Conservation (phyloP, 2,888 invertebrate species). For the Calliopum simillimum region DNA sequence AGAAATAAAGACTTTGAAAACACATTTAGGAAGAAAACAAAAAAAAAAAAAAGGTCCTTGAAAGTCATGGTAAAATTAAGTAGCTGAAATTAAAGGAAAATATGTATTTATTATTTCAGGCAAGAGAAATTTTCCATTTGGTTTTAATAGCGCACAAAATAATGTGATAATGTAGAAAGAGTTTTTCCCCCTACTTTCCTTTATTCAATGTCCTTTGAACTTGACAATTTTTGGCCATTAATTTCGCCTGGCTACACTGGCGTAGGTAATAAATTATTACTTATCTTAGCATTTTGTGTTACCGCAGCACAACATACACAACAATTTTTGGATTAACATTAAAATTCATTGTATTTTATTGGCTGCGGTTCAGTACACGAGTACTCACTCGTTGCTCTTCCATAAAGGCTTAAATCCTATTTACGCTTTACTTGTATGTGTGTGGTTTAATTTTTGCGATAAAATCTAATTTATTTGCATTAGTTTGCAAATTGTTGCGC, state of each 20-base stretch:
- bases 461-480: constrained; percentile 31
- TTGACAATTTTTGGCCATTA: too few relatives aligned
- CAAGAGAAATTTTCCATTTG: constrained; percentile 17
- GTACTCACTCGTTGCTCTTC: constrained; percentile 29
- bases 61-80: constrained; percentile 2
- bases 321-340: constrained; percentile 10
- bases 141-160: neutral
- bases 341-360: constrained; percentile 25
- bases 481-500: constrained; percentile 27
- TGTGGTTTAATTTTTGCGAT: constrained; percentile 6
- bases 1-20: constrained; percentile 5
- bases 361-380: neutral
- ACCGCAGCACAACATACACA: constrained; percentile 25
- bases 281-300: constrained; percentile 50
- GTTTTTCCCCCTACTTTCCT: neutral
- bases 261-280: constrained; percentile 47
- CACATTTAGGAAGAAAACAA: neutral
- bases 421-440: neutral
- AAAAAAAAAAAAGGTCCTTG: constrained; percentile 32
- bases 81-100: neutral
- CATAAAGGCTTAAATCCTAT: constrained; percentile 21
- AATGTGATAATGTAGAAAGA: too few relatives aligned
- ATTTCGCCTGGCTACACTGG: constrained; percentile 6
- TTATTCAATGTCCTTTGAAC: too few relatives aligned
- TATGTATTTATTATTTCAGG: constrained; percentile 9